These are phyloP conservation scores for Notothenia coriiceps DNA, from an alignment of 2,113 vertebrate genomes.

Conservation along the genomic window DNA sequence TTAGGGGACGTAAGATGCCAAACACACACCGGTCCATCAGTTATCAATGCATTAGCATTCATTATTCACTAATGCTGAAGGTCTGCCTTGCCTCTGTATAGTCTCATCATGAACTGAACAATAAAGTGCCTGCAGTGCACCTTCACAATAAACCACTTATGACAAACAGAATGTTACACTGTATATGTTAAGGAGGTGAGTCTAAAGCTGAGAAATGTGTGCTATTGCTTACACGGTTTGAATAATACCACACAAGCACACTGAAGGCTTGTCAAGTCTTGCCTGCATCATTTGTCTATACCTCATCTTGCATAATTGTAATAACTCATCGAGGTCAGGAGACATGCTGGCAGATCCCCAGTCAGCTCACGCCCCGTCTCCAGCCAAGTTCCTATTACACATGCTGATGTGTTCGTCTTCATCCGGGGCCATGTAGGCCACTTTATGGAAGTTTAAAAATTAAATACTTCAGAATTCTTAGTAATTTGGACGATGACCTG, in stretches of 20 bases:
- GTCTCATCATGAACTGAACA: background rate
- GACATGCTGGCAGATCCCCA: slow-evolving; percentile 55
- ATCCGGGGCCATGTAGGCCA: slow-evolving; percentile 80
- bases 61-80: background rate
- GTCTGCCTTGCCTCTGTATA: background rate
- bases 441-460: slow-evolving; percentile 85
- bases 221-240: background rate
- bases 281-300: slow-evolving; percentile 33
- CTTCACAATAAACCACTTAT: background rate
- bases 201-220: background rate
- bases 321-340: slow-evolving; percentile 52
- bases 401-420: slow-evolving; percentile 80
- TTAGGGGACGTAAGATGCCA: background rate
- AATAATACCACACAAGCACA: slow-evolving; percentile 25
- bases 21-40: background rate
- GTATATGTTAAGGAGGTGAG: background rate
- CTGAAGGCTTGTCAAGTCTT: slow-evolving; percentile 35
- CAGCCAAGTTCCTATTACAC: slow-evolving; percentile 77
- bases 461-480: slow-evolving; percentile 81
- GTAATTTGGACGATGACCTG: slow-evolving; percentile 76
- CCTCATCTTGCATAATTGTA: slow-evolving; percentile 48
- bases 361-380: slow-evolving; percentile 59
- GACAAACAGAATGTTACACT: background rate
- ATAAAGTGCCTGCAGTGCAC: background rate
- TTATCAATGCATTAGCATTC: background rate